A percentile compares a stretch with the other conserved stretches of the same genome.
These are phyloP conservation scores for Oostethus manadensis DNA, from an alignment of 2,113 vertebrate species.

Conservation along the genomic window DNA sequence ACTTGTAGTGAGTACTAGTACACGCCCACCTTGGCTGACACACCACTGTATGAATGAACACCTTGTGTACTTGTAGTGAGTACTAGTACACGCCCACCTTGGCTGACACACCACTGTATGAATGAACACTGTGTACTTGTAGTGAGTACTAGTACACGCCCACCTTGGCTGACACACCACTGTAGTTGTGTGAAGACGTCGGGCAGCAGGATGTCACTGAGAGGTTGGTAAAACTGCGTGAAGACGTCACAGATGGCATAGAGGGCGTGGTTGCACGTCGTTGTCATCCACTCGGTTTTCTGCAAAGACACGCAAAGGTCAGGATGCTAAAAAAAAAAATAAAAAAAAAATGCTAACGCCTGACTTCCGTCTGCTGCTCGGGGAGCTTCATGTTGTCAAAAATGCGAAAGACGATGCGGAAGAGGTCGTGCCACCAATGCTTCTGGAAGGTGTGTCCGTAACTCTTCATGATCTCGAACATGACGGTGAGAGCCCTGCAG, in stretches of 20 bases:
- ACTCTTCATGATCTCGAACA: conserved; percentile 99
- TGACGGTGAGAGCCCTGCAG: conserved; percentile 89
- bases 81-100: no score
- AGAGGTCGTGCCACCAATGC: conserved; percentile 98
- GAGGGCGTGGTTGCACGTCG: conserved; percentile 94
- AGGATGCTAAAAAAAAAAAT: background rate
- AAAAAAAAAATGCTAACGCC: background rate
- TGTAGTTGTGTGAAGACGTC: conserved; percentile 93
- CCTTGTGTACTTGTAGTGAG: no score
- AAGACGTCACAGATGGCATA: conserved; percentile 98
- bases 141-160: conserved; percentile 2
- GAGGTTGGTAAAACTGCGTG: conserved; percentile 91
- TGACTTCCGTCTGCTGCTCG: conserved; percentile 93
- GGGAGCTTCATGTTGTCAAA: conserved; percentile 99
- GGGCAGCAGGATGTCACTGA: conserved; percentile 86
- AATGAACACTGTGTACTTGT: background rate
- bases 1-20: no score
- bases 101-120: no score
- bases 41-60: no score
- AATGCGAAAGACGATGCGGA: conserved; percentile 94
- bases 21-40: no score
- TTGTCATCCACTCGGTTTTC: conserved; percentile 99
- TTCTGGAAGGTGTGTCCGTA: conserved; percentile 94
- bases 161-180: conserved; percentile 98
- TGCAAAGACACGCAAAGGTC: conserved; percentile 40